phyloP scores from a whole-genome alignment of 2,888 invertebrate genomes.

The Drosophila nigricruria region DNA sequence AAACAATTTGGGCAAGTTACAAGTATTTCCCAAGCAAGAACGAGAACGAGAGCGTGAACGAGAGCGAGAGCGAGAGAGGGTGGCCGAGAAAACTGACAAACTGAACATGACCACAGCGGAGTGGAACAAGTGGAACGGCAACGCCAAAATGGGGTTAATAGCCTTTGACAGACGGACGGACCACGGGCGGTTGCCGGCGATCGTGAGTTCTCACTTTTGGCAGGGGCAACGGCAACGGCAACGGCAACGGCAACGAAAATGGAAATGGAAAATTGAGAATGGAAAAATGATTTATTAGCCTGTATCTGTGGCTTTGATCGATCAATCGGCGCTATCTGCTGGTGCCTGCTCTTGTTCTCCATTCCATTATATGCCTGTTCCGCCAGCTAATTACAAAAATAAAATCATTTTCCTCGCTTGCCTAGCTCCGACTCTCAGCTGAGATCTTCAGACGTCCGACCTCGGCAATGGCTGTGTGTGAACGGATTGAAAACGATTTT shows the following conservation, averaged over 20 bases:
- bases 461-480: slow-evolving; percentile 18
- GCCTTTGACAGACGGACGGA: slow-evolving; percentile 71
- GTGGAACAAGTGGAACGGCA: slow-evolving; percentile 72
- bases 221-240: slow-evolving; percentile 1
- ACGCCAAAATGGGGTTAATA: slow-evolving; percentile 70
- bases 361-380: slow-evolving; percentile 26
- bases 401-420: slow-evolving; percentile 48
- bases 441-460: background rate
- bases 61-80: background rate
- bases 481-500: slow-evolving; percentile 36
- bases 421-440: too few relatives aligned
- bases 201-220: slow-evolving; percentile 79
- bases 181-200: slow-evolving; percentile 59
- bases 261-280: slow-evolving; percentile 58
- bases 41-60: background rate
- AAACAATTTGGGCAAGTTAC: slow-evolving; percentile 55
- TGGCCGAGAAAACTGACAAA: slow-evolving; percentile 19
- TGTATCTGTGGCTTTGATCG: slow-evolving; percentile 68
- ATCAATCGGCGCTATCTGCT: slow-evolving; percentile 76
- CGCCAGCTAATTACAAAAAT: slow-evolving; percentile 63
- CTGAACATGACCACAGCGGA: slow-evolving; percentile 29
- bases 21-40: slow-evolving; percentile 27
- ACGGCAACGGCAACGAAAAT: too few relatives aligned
- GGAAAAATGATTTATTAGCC: slow-evolving; percentile 74
- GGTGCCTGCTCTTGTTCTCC: slow-evolving; percentile 40